A percentile compares a stretch with the other conserved stretches of the same genome.
phyloP scores from a whole-genome alignment of 2,888 invertebrate genomes.

The Zygaena filipendulae region DNA sequence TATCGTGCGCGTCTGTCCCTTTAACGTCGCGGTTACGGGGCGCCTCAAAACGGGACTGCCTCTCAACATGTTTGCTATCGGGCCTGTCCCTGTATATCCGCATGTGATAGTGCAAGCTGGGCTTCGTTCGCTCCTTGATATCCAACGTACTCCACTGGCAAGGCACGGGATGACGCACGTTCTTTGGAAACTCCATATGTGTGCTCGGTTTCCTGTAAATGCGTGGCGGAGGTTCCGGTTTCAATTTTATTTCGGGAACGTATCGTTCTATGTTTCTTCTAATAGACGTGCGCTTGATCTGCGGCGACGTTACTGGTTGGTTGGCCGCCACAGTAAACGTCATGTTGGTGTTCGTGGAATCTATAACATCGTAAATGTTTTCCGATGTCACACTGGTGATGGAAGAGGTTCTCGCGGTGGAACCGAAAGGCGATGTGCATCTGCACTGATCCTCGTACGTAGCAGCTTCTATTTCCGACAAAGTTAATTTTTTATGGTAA shows the following conservation, averaged over 20 bases:
- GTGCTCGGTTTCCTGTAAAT: conserved; percentile 55
- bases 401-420: conserved; percentile 75
- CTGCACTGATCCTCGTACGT: conserved; percentile 77
- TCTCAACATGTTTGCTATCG: conserved; percentile 24
- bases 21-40: conserved; percentile 43
- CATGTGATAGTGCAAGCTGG: conserved; percentile 63
- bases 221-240: conserved; percentile 57
- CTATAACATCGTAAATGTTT: conserved; percentile 64
- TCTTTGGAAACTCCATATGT: conserved; percentile 55
- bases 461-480: conserved; percentile 69
- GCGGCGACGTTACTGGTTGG: conserved; percentile 51
- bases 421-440: conserved; percentile 79
- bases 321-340: conserved; percentile 56
- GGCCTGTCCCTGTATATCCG: conserved; percentile 53
- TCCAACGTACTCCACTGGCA: conserved; percentile 62
- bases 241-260: conserved; percentile 47
- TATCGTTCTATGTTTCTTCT: conserved; percentile 50
- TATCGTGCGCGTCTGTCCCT: conserved; percentile 27
- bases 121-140: conserved; percentile 55
- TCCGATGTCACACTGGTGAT: conserved; percentile 68
- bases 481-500: conserved; percentile 47
- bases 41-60: conserved; percentile 37
- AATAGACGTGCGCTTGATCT: conserved; percentile 62
- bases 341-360: conserved; percentile 61
- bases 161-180: conserved; percentile 47